Conservation (phyloP, 2,888 invertebrate genomes). For the Cabera pusaria region DNA sequence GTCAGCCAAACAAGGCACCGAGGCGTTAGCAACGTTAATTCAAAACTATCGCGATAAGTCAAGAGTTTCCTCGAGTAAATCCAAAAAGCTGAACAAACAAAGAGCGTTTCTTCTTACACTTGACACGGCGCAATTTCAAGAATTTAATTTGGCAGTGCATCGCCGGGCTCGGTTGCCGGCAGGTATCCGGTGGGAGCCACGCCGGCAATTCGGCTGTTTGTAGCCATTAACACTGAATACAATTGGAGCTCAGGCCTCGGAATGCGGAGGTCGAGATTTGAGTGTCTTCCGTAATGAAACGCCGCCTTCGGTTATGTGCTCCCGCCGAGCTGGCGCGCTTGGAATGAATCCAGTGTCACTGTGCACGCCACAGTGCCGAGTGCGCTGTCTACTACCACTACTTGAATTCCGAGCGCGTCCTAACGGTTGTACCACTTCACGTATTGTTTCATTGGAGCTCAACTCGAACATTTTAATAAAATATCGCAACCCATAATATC, state of each 20-base stretch:
- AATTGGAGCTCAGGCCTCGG: conserved; percentile 19
- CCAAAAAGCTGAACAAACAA: conserved; percentile 6
- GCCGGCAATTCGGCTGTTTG: conserved; percentile 10
- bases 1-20: too few relatives aligned
- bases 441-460: too few relatives aligned
- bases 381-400: too few relatives aligned
- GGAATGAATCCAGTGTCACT: neutral
- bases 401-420: too few relatives aligned
- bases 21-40: neutral
- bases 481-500: too few relatives aligned
- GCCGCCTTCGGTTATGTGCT: conserved; percentile 1
- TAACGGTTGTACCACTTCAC: too few relatives aligned
- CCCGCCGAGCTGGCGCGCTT: neutral
- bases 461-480: too few relatives aligned
- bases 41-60: conserved; percentile 11
- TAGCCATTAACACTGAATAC: conserved; percentile 19
- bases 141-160: conserved; percentile 17
- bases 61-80: conserved; percentile 2
- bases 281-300: conserved; percentile 19
- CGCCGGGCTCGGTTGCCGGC: conserved; percentile 3
- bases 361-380: too few relatives aligned
- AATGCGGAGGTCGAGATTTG: conserved; percentile 22
- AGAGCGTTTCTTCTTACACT: conserved; percentile 11
- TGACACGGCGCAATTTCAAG: conserved; percentile 17
- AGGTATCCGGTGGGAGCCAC: conserved; percentile 13